Conservation (phyloP, 2,797 vertebrate genomes). For the Cirrhinus molitorella region DNA sequence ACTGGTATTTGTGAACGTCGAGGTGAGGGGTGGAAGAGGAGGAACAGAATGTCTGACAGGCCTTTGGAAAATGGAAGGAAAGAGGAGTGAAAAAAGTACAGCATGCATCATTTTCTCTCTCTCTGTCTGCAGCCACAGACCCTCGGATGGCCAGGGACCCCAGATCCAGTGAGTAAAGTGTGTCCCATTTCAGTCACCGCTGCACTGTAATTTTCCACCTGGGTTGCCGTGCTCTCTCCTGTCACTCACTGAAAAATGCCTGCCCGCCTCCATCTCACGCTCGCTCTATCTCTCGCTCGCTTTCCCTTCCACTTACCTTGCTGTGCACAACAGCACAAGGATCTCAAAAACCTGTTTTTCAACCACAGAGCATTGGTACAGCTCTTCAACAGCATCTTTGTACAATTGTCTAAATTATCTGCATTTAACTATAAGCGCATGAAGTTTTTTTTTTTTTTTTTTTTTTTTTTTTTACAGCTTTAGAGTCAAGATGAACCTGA, state of each 20-base stretch:
- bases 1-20: slow-evolving; percentile 63
- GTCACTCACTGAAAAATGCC: slow-evolving; percentile 70
- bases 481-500: background rate
- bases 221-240: slow-evolving; percentile 71
- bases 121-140: slow-evolving; percentile 75
- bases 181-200: slow-evolving; percentile 73
- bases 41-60: slow-evolving; percentile 60
- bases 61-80: slow-evolving; percentile 67
- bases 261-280: slow-evolving; percentile 38
- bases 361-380: background rate
- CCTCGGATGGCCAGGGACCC: slow-evolving; percentile 79
- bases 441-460: too few relatives aligned
- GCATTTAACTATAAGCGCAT: background rate
- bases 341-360: slow-evolving; percentile 14
- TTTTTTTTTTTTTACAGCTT: background rate
- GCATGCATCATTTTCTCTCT: slow-evolving; percentile 49
- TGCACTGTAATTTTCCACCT: slow-evolving; percentile 77
- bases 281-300: background rate
- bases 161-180: slow-evolving; percentile 76
- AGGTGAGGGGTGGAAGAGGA: slow-evolving; percentile 64
- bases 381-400: background rate
- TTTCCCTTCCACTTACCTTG: slow-evolving; percentile 18
- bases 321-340: slow-evolving; percentile 19
- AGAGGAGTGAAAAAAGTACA: slow-evolving; percentile 74
- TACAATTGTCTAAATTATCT: background rate